Percentiles rank a stretch among this genome's conserved stretches.
Conservation (phyloP, 2,888 invertebrate genomes). For the Suillia variegata region DNA sequence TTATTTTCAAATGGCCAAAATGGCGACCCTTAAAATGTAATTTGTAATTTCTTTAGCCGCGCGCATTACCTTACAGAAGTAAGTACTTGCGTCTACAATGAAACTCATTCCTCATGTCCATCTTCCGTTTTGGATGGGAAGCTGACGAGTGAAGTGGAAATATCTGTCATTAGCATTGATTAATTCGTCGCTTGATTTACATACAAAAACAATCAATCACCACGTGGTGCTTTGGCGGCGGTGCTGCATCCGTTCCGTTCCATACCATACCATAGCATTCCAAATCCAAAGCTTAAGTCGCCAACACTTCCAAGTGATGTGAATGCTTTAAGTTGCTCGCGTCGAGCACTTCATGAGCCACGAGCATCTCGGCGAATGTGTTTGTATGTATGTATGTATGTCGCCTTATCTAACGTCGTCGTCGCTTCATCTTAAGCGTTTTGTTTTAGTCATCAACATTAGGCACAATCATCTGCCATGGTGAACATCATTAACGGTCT, state of each 20-base stretch:
- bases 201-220: constrained; percentile 55
- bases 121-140: constrained; percentile 25
- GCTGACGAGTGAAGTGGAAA: constrained; percentile 25
- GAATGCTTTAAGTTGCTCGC: no score
- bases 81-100: neutral
- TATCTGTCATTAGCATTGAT: constrained; percentile 62
- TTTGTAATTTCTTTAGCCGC: constrained; percentile 35
- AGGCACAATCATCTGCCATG: constrained; percentile 41
- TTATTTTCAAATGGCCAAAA: neutral
- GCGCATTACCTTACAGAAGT: constrained; percentile 16
- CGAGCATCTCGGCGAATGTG: no score
- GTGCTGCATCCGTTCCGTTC: constrained; percentile 31
- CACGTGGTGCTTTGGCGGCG: constrained; percentile 34
- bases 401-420: neutral
- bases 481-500: constrained; percentile 47
- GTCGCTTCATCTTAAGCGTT: neutral
- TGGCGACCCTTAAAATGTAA: constrained; percentile 45
- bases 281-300: no score
- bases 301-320: no score
- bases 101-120: constrained; percentile 11
- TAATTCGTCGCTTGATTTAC: constrained; percentile 57
- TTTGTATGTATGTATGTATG: neutral
- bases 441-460: constrained; percentile 32
- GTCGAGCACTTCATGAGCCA: no score
- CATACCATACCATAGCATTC: no score